These are phyloP conservation scores for Leptopilina drosophilae DNA, from an alignment of 2,888 invertebrate genomes.

Conservation along the genomic window DNA sequence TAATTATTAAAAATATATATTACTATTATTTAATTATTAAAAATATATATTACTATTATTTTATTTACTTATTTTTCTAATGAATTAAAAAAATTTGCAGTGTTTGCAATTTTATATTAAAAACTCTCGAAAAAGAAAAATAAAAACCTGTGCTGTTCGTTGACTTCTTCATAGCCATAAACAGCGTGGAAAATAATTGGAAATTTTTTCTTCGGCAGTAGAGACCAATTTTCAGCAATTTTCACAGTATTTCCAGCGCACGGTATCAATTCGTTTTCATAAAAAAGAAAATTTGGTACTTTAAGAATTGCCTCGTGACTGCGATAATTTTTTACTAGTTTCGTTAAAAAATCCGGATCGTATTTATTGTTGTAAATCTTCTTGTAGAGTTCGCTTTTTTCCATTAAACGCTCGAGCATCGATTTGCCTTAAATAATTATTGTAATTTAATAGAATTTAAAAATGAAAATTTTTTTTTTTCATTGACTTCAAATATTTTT, in stretches of 20 bases:
- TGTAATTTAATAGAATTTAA: too few relatives aligned
- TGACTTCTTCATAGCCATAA: constrained; percentile 79
- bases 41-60: too few relatives aligned
- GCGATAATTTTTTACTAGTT: constrained; percentile 86
- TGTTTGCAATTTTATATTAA: not conserved
- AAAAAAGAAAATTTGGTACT: constrained; percentile 86
- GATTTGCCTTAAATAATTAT: constrained; percentile 79
- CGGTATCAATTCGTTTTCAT: constrained; percentile 78
- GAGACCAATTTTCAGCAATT: constrained; percentile 73
- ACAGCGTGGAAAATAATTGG: constrained; percentile 82
- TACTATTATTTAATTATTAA: too few relatives aligned
- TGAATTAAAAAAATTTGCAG: too few relatives aligned
- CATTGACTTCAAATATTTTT: too few relatives aligned
- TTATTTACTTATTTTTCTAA: too few relatives aligned
- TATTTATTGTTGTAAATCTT: constrained; percentile 75
- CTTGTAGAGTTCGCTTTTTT: constrained; percentile 76
- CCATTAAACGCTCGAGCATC: constrained; percentile 84
- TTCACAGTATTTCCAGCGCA: constrained; percentile 60
- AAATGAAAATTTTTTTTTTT: too few relatives aligned
- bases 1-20: too few relatives aligned
- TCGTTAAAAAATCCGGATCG: constrained; percentile 83
- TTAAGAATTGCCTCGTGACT: constrained; percentile 83
- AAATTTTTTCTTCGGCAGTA: constrained; percentile 76
- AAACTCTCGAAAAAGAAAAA: not conserved
- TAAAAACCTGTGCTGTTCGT: constrained; percentile 67